phyloP scores from a whole-genome alignment of 2,797 vertebrate species.

The Sarcophilus harrisii region DNA sequence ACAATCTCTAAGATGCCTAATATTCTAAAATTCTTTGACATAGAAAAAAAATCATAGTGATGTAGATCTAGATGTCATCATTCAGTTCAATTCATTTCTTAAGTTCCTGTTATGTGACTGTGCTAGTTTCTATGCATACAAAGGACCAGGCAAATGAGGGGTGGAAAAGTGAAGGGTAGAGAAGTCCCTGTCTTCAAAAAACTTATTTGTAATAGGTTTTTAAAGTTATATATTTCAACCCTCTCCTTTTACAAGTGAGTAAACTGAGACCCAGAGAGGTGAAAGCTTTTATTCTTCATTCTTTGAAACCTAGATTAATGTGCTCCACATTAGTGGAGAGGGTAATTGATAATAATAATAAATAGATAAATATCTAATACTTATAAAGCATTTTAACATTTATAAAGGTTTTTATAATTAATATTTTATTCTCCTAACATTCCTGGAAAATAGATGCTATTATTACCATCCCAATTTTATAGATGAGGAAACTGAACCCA shows the following conservation, averaged over 20 bases:
- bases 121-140: neutral
- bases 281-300: neutral
- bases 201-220: neutral
- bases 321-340: neutral
- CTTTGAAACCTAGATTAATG: neutral
- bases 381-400: neutral
- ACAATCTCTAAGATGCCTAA: neutral
- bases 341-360: neutral
- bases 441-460: neutral
- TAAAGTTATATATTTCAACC: neutral
- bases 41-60: neutral
- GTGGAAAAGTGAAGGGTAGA: neutral
- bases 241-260: neutral
- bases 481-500: neutral
- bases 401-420: neutral
- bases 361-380: neutral
- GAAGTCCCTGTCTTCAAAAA: neutral
- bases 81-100: neutral
- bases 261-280: neutral
- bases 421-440: neutral
- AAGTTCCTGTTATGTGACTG: neutral
- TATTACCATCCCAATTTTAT: neutral
- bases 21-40: neutral
- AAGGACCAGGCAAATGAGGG: no score
- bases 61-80: neutral